Percentiles rank a stretch among this genome's conserved stretches.
These are phyloP conservation scores for Physeter macrocephalus DNA, from an alignment of 2,113 vertebrate genomes.

Conservation along the genomic window DNA sequence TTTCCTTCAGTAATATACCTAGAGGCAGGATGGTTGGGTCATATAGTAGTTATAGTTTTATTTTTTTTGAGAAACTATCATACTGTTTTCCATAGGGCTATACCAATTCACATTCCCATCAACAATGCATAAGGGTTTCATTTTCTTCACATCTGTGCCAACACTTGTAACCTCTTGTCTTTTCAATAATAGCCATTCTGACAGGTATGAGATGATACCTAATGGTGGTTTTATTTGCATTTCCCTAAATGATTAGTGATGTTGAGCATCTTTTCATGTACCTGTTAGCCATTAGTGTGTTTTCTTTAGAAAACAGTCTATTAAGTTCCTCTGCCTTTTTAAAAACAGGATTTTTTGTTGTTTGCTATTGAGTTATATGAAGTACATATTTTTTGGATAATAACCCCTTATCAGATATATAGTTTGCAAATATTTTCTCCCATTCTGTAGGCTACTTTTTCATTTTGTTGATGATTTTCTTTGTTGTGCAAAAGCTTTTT, in stretches of 20 bases:
- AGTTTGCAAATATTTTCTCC: background rate
- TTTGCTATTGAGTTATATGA: background rate
- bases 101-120: too few relatives aligned
- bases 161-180: background rate
- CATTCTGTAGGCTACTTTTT: too few relatives aligned
- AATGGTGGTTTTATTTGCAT: too few relatives aligned
- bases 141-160: background rate
- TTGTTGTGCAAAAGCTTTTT: too few relatives aligned
- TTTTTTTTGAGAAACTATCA: background rate
- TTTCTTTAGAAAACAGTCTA: background rate
- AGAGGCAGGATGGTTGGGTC: too few relatives aligned
- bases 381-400: background rate
- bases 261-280: too few relatives aligned
- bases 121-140: too few relatives aligned
- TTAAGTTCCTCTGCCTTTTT: background rate
- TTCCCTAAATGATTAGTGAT: too few relatives aligned
- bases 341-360: background rate
- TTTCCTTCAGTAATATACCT: too few relatives aligned
- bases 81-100: background rate
- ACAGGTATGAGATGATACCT: background rate
- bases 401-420: background rate
- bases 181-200: background rate
- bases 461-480: too few relatives aligned
- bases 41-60: background rate
- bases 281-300: too few relatives aligned